A percentile compares a stretch with the other conserved stretches of the same genome.
These are phyloP conservation scores for Penaeus japonicus DNA, from an alignment of 1,140 invertebrate species.

Conservation along the genomic window DNA sequence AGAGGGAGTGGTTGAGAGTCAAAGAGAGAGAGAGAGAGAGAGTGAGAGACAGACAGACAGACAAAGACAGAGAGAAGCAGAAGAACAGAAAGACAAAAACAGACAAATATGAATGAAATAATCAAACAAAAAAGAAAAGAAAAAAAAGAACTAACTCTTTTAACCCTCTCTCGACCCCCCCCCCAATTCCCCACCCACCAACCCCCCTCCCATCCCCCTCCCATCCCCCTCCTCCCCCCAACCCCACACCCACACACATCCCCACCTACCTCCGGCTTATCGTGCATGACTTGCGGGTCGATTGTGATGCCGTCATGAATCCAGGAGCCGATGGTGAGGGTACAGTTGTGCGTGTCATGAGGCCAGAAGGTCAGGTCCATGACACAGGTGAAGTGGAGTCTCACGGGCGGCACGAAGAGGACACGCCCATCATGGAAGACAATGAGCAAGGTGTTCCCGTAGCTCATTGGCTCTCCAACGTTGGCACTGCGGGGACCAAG, in stretches of 20 bases:
- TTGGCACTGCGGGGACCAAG: not conserved
- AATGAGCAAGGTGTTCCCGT: slow-evolving; percentile 34
- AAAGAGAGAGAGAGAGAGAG: too few species aligned
- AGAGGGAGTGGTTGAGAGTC: too few species aligned
- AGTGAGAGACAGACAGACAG: too few species aligned
- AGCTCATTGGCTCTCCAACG: not conserved
- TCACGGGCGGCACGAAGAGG: slow-evolving; percentile 49
- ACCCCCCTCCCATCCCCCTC: not conserved
- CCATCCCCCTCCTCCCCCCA: not conserved
- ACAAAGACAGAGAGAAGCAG: too few species aligned
- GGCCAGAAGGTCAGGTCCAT: slow-evolving; percentile 56
- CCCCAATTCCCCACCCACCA: not conserved
- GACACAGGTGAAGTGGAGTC: slow-evolving; percentile 51
- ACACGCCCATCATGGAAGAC: slow-evolving; percentile 40
- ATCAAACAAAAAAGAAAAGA: too few species aligned
- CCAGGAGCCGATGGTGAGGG: slow-evolving; percentile 52
- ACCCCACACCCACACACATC: too few species aligned
- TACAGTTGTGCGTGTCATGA: slow-evolving; percentile 48
- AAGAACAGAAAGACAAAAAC: too few species aligned
- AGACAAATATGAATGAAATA: too few species aligned
- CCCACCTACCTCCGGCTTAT: slow-evolving; percentile 22
- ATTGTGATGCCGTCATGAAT: slow-evolving; percentile 30
- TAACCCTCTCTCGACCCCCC: too few species aligned
- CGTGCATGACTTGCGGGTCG: slow-evolving; percentile 17
- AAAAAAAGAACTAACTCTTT: too few species aligned